Evolutionary conservation across 2,797 vertebrate genomes (phyloP), one percentile per base, ranked within the genome.

Genomic region (Amniataba percoides): DNA sequence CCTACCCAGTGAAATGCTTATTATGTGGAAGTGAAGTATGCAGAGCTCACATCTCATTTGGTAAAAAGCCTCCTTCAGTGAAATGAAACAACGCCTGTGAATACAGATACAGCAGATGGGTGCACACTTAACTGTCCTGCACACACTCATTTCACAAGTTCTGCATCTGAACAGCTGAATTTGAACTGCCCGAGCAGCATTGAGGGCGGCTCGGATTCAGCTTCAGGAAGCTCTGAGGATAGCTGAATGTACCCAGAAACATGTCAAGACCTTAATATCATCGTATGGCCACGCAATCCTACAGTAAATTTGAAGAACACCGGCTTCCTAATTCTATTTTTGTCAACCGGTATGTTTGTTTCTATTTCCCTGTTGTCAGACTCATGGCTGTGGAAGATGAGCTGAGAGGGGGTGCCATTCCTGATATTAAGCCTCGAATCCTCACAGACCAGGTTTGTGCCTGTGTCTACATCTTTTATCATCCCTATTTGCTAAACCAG

Each of bases 361-460:
- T 91, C 80, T 93, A 91, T 93, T 88, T 89, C 87, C 89, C 91
- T 95, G 92, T 93, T 94, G 93, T 90, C 95, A 99, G 97, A 96
- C 95, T 99, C 95, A 98, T 99, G 97, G 97, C 97, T 93, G 97
- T 98, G 96, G 97, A 99, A 95, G 97, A 98, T 95, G 97, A 99
- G 95, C 95, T 99, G 95, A 97, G 97, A 95, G 97, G 95, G 95
- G 97, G 97, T 94, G 96, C 97, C 95, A 91, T 95, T 88, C 95
- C 96, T 94, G 96, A 95, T 92, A 95, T 97, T 95, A 97, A 96
- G 95, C 96, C 97, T 94, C 96, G 97, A 96, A 96, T 98, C 96
- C 97, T 98, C 96, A 97, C 97, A 96, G 97, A 97, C 96, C 97
- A 98, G 97, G 97, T 96, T 93, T 92, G 94, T 91, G 85, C 90